These are phyloP conservation scores for Lophochroa leadbeateri DNA, from an alignment of 2,113 vertebrate species.

Conservation along the genomic window DNA sequence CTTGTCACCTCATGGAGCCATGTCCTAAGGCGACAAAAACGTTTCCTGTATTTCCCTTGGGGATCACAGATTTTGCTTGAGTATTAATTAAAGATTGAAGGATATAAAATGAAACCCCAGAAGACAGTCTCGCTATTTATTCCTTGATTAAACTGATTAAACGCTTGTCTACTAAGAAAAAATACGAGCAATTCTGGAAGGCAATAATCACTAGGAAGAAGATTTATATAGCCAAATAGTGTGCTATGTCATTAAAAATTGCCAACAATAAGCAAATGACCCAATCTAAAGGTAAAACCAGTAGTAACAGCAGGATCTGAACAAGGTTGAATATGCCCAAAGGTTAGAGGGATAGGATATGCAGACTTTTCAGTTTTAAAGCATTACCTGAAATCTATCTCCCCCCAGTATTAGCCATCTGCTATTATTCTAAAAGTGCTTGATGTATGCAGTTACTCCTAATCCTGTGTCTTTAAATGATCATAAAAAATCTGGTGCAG, in stretches of 20 bases:
- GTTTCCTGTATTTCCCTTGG: neutral
- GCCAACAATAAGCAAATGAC: neutral
- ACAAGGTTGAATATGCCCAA: neutral
- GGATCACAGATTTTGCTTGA: neutral
- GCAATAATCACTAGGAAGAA: neutral
- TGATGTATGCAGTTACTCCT: neutral
- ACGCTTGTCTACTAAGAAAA: slow-evolving; percentile 9
- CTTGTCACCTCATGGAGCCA: neutral
- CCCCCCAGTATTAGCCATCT: neutral
- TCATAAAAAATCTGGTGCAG: neutral
- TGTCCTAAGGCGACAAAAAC: neutral
- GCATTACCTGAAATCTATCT: neutral
- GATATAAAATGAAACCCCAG: slow-evolving; percentile 8
- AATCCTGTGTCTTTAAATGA: neutral
- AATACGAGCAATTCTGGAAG: neutral
- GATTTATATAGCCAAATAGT: neutral
- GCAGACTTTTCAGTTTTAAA: neutral
- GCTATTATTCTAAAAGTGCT: neutral
- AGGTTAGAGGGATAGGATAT: neutral
- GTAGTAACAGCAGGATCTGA: neutral
- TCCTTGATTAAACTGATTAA: slow-evolving; percentile 45
- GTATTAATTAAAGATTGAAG: slow-evolving; percentile 42
- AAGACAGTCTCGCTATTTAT: slow-evolving; percentile 17
- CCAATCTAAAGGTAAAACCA: neutral
- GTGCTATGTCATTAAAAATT: neutral